phyloP scores from a whole-genome alignment of 1,140 invertebrate genomes.

The Cydia splendana region DNA sequence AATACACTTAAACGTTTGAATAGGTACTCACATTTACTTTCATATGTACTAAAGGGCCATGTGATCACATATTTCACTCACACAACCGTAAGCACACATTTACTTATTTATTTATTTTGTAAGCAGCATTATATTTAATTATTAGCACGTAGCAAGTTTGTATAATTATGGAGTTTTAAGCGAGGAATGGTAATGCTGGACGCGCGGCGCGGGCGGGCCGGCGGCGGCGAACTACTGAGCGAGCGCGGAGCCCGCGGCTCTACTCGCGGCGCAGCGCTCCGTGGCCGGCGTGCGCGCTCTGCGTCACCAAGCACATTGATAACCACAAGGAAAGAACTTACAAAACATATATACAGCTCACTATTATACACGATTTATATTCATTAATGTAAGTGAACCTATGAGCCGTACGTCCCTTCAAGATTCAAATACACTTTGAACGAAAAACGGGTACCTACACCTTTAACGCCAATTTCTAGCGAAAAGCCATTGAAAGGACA shows the following conservation, averaged over 20 bases:
- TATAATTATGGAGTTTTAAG: neutral
- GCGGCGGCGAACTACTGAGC: neutral
- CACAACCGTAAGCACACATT: neutral
- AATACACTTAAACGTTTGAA: too few species aligned
- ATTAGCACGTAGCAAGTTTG: neutral
- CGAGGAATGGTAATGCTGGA: neutral
- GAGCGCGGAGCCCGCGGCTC: neutral
- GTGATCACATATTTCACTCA: neutral
- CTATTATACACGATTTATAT: constrained; percentile 7
- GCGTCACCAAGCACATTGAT: constrained; percentile 17
- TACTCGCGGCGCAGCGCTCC: neutral
- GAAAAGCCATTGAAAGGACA: too few species aligned
- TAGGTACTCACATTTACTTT: too few species aligned
- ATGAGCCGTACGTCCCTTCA: neutral
- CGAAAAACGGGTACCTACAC: too few species aligned
- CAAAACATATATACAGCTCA: neutral
- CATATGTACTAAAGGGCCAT: neutral
- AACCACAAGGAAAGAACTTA: constrained; percentile 11
- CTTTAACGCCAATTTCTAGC: too few species aligned
- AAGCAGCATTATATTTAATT: neutral
- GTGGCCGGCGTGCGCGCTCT: neutral
- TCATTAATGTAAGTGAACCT: neutral
- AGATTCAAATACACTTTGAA: neutral
- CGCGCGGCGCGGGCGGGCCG: neutral
- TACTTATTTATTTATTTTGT: neutral